Base-by-base conservation (phyloP, 2,113 vertebrate genomes). In the Hylia prasina region DNA sequence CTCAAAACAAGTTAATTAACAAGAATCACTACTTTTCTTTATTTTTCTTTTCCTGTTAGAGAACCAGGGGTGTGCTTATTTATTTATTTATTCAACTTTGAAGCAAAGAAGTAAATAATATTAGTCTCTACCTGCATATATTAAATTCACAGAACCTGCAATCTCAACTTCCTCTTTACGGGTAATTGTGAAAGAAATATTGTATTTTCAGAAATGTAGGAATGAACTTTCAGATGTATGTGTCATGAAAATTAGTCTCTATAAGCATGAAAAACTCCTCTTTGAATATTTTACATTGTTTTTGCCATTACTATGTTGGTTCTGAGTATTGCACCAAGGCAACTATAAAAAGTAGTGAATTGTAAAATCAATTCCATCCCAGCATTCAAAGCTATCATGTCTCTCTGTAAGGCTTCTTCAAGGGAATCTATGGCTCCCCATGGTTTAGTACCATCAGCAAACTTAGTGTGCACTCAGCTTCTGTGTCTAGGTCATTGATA, bases 391-490 rank as follows among this genome's bases (percentile, higher is more conserved):
- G 24, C 6, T 51, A 15, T 20, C 13, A 31, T 2, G 1, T 23
- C 17, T n/a, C 21, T 40, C 25, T 91, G 23, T 58, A 60, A 76
- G 33, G 12, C 6, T 27, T 65, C 39, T 24, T 54, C 28, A 61
- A 40, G 3, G 16, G 3, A 37, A 25, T 37, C 24, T 51, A 5
- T 0, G 2, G 11, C 4, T 71, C 8, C 37, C 33, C 6, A 11
- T 42, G 22, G 4, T 63, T 72, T 68, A 72, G 10, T 27, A 42
- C 22, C 3, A 4, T 19, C 53, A 68, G 10, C 25, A 82, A 77
- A 66, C 14, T 37, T 65, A 35, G 15, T 22, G 7, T 30, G 2
- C 19, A 24, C 2, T 80, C 31, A 39, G 4, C 20, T 65, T 39
- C 40, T 45, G 3, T 39, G 37, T 56, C 13, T 33, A 60, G 33